Base-by-base conservation (phyloP, 2,888 invertebrate genomes). In the Willowsia nigromaculata region DNA sequence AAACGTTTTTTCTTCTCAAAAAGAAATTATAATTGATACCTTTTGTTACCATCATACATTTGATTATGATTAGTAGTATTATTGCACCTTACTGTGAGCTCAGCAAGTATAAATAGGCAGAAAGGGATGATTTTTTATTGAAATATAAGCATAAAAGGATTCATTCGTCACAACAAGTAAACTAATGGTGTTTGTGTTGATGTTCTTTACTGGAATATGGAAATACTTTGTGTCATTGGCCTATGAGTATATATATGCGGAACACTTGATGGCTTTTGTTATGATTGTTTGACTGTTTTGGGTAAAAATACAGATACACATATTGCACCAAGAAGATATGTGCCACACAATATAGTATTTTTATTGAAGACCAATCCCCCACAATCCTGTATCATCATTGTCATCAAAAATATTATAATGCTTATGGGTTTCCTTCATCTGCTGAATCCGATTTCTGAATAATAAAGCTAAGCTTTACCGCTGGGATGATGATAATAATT, bases 401-500 rank as follows among this genome's bases (percentile, higher is more conserved):
- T 11, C 43, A 71, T 22, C 37, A 40, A 68, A 68, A 68, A 68
- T 71, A 71, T 40, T 71, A 9, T 71, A 71, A 71, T 71, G 40
- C 22, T 71, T 22, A 22, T 40, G 43, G 11, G 22, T 71, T 43
- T 18, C 22, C 1, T 71, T 25, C 71, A 1, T 43, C n/a, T 40
- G 0, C 25, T 37, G 40, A 40, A 71, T 40, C 43, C 15, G 62
- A 68, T 50, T 47, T 83, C 71, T 71, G 71, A 71, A 71, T 71
- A 71, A 71, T 71, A 71, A 71, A 71, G 71, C 22, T 22, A n/a
- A 37, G 37, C 74, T 56, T 84, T 65, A 80, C 85, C 68, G 85
- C 85, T 86, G 85, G 59, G 85, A 78, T 86, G 85, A 78, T 86
- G 43, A 76, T 59, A 53, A 83, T 65, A 43, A 85, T 86, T 86